phyloP scores from a whole-genome alignment of 2,113 vertebrate genomes.

The Apeltes quadracus region DNA sequence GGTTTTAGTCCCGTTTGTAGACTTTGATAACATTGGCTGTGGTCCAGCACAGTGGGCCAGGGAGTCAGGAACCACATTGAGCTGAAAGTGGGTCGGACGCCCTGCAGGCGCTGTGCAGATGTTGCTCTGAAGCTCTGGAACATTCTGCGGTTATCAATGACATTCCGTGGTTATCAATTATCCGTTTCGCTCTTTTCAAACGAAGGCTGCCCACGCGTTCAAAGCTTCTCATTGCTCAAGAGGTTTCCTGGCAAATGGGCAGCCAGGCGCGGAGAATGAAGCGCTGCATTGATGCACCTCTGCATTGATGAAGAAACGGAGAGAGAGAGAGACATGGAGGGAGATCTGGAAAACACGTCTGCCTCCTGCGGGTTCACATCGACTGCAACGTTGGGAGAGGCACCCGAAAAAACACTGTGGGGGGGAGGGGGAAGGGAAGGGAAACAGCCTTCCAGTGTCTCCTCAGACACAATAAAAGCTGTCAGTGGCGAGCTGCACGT shows the following conservation, averaged over 20 bases:
- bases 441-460: conserved; percentile 35
- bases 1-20: no score
- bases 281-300: conserved; percentile 49
- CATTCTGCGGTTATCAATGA: conserved; percentile 84
- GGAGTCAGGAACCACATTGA: conserved; percentile 41
- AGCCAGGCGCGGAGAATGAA: conserved; percentile 47
- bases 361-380: conserved; percentile 83
- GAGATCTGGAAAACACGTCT: conserved; percentile 87
- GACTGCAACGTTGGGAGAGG: conserved; percentile 80
- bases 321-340: conserved; percentile 3
- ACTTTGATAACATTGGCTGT: conserved; percentile 52
- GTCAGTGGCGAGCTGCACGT: conserved; percentile 29
- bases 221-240: conserved; percentile 21
- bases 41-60: conserved; percentile 55
- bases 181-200: conserved; percentile 68
- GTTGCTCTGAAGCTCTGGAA: conserved; percentile 80
- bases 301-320: conserved; percentile 10
- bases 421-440: neutral
- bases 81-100: conserved; percentile 23
- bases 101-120: conserved; percentile 77
- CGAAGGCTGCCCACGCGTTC: conserved; percentile 73
- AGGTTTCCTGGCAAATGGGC: conserved; percentile 61
- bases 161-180: conserved; percentile 83
- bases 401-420: conserved; percentile 72
- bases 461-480: conserved; percentile 36